Conservation (phyloP, 1,140 invertebrate genomes). For the Metopolophium dirhodum region DNA sequence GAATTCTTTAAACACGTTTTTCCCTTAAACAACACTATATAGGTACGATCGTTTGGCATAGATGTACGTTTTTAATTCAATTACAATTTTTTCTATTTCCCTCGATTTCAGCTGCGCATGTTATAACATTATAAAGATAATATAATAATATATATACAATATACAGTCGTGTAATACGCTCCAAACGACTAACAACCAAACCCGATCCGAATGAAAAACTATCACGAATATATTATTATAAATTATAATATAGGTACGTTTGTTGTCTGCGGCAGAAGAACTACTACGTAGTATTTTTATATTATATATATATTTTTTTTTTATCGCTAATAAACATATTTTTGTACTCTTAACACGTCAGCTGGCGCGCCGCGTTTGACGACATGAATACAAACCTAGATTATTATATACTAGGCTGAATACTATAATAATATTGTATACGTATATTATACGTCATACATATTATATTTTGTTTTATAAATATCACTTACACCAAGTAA, state of each 20-base stretch:
- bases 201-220: constrained; percentile 16
- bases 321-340: constrained; percentile 37
- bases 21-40: not conserved
- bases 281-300: constrained; percentile 9
- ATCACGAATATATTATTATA: constrained; percentile 12
- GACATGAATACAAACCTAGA: constrained; percentile 37
- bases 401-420: not conserved
- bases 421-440: not conserved
- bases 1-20: constrained; percentile 1
- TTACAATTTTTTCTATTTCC: not conserved
- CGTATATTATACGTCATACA: not conserved
- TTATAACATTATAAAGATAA: not conserved
- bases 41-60: not conserved
- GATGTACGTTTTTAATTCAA: constrained; percentile 18
- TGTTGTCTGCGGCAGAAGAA: not conserved
- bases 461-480: not conserved
- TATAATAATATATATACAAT: not conserved
- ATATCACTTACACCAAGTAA: constrained; percentile 34
- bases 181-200: not conserved
- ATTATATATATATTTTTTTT: not conserved
- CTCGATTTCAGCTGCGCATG: not conserved
- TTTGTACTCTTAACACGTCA: constrained; percentile 38
- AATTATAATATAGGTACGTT: constrained; percentile 6
- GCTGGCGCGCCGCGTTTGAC: not conserved
- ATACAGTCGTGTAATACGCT: not conserved